Base-by-base conservation (phyloP, 2,797 vertebrate genomes). In the Pangasius sanitwongsei region DNA sequence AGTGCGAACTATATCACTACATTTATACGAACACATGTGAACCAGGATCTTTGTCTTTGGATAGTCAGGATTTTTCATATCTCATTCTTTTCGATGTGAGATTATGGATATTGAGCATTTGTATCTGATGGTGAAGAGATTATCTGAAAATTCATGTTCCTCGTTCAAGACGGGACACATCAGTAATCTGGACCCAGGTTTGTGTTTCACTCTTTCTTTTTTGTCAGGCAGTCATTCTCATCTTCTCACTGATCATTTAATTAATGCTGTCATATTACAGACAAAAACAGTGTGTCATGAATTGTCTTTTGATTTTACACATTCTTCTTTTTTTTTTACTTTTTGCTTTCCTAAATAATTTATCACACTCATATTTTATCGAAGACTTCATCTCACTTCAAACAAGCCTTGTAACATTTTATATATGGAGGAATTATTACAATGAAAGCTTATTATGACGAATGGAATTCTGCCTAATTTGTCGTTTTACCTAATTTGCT, bases 381-480 rank as follows among this genome's bases (percentile, higher is more conserved):
- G 7, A 41, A 41, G 34, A 25, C 34, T 82, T 61, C 34, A 83
- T 83, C 80, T 61, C 23, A 61, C 80, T 41, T 61, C 80, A 61
- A 83, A 83, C 37, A 63, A n/a, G 37, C 59, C 61, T 65, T 65
- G 59, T 65, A 31, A 16, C 13, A 2, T 65, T n/a, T 83, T 48
- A 65, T 65, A 48, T 65, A 65, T 16, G 7, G 41, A 25, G 18
- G 41, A 48, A 83, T n/a, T 65, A 83, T 83, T n/a, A 48, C 41
- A 83, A 48, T 0, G 25, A 48, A 83, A 9, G 13, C 82, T 65
- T 65, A 83, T 48, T 83, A 63, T 63, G 65, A 69, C 65, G 25
- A 69, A 85, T 85, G 8, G 16, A 84, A 84, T 53, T 53, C 83
- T 20, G 41, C 28, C 28, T 69, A 31, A 69, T 63, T 83, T 65